Base-by-base conservation (phyloP, 2,113 vertebrate species). In the Alaudala cheleensis region DNA sequence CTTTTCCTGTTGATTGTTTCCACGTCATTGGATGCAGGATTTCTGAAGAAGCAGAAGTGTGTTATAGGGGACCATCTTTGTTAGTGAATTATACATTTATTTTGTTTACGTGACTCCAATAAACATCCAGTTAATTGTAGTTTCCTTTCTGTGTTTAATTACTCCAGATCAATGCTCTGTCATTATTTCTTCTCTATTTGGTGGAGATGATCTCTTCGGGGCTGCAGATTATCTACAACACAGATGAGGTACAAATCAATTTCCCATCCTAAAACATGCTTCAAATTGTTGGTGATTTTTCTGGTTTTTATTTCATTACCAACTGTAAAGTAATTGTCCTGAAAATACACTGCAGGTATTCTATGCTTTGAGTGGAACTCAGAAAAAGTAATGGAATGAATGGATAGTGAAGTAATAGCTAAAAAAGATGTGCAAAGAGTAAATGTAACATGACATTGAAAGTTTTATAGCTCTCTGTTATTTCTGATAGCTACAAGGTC, bases 121-220 rank as follows among this genome's bases (percentile, higher is more conserved):
- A 60, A 74, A 21, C 17, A 21, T 57, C 5, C 85, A 70, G 26
- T 89, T 94, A 80, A 91, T 81, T 42, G 10, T 33, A 42, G 13
- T 44, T 80, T 95, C 31, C 28, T 76, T 90, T 96, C 45, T 94
- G 42, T 72, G 54, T 96, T 90, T 93, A 86, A 77, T 97, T 60
- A 60, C 64, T 97, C 64, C 90, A 99, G 99, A 99, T 99, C 94
- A 99, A 99, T 95, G 98, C 99, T 1, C 95, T 99, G 26, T 99
- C 98, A 4, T 98, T 99, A 34, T 99, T 98, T 96, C 98, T 99
- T 47, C 98, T 99, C 34, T 99, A 99, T 95, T 97, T 99, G 98
- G 99, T 99, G 94, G 99, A 99, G 97, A 99, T 99, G 99, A 99
- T 99, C 95, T 99, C 99, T 95, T 99, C 99, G 0, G 99, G 99